Base-by-base conservation (phyloP, 2,797 vertebrate species). In the Cetoscarus ocellatus region DNA sequence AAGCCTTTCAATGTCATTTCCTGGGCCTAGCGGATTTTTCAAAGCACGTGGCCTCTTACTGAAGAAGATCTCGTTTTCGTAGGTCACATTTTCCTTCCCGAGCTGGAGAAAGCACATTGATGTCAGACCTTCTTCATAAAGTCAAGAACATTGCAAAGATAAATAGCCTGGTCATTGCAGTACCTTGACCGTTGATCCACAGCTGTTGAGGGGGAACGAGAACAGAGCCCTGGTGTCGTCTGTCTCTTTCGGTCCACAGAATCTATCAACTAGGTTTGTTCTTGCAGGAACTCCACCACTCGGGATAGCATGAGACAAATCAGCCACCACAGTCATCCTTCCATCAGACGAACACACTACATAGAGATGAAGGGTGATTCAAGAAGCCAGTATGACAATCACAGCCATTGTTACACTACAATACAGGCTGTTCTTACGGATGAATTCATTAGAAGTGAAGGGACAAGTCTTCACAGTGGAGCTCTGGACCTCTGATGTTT, bases 11-110 rank as follows among this genome's bases (percentile, higher is more conserved):
- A 82, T 73, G 53, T 80, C 55, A 45, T 92, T 75, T 64, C 82
- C 87, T 11, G 82, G 90, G 49, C 14, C 43, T 4, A 5, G 67
- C 4, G 5, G 68, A 18, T 45, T 7, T 0, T 44, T 53, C 27
- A 0, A 3, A 62, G 79, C 63, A n/a, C 76, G 65, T 36, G 51
- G 71, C 14, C 80, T 75, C 61, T 80, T 84, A 40, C 77, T 89
- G 64, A 86, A 87, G 50, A 87, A 65, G 8, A 96, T 91, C 85
- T 95, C 91, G 48, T 96, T 97, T 86, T 94, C 81, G 61, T 96
- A 96, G 0, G 85, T 86, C 57, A 95, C 85, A 15, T 80, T 69
- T 17, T 88, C 86, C 6, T 69, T 86, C 69, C 79, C 59, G 80
- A 96, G 77, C 95, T 94, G 62, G 4, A 67, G 8, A 1, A 1